These are phyloP conservation scores for Masticophis lateralis DNA, from an alignment of 2,797 vertebrate genomes.

Conservation along the genomic window DNA sequence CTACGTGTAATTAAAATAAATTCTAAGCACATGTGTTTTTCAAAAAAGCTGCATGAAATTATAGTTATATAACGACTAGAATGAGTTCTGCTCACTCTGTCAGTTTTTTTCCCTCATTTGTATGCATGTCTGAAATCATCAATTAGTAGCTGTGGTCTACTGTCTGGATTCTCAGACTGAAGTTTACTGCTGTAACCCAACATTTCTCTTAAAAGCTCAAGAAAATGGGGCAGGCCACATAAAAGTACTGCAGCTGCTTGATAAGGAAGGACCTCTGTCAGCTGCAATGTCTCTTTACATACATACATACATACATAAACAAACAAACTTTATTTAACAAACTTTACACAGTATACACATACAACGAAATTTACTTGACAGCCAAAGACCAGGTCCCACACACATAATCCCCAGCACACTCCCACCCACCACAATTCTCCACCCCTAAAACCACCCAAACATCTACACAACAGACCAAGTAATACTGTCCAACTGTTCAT, in stretches of 20 bases:
- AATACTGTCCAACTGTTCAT: too few species aligned
- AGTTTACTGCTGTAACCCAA: background rate
- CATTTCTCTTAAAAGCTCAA: background rate
- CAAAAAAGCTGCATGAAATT: background rate
- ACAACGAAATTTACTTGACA: too few species aligned
- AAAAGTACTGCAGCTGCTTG: background rate
- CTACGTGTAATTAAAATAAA: background rate
- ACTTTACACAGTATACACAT: too few species aligned
- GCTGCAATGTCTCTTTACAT: background rate
- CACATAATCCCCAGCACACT: too few species aligned
- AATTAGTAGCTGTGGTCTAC: background rate
- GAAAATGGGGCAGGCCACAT: background rate
- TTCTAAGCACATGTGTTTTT: background rate
- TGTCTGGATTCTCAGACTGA: background rate
- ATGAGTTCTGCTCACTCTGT: background rate
- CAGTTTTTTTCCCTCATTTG: background rate
- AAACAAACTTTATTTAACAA: too few species aligned
- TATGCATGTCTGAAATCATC: background rate
- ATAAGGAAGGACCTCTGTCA: background rate
- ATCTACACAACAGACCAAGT: too few species aligned
- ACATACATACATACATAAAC: too few species aligned
- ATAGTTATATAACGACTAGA: background rate
- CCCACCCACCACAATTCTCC: too few species aligned
- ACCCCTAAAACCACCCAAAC: too few species aligned
- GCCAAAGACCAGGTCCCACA: too few species aligned